phyloP scores from a whole-genome alignment of 1,140 invertebrate genomes.

The Drosophila tropicalis region DNA sequence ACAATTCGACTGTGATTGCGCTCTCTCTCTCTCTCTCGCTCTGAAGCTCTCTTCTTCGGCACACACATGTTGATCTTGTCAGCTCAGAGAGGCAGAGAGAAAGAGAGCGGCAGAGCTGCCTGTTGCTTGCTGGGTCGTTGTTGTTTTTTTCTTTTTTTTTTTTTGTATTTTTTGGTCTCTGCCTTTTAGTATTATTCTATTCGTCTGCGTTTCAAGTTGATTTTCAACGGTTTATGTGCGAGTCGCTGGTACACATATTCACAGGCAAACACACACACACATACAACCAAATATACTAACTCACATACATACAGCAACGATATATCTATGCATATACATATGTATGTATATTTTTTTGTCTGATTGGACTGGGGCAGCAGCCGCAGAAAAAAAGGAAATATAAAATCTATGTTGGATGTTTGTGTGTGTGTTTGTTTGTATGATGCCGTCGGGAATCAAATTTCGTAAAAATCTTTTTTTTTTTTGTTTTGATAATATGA shows the following conservation, averaged over 20 bases:
- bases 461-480: conserved; percentile 45
- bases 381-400: conserved; percentile 31
- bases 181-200: conserved; percentile 74
- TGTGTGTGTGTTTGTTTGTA: no score
- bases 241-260: conserved; percentile 22
- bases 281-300: conserved; percentile 32
- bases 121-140: conserved; percentile 26
- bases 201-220: conserved; percentile 70
- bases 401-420: conserved; percentile 27
- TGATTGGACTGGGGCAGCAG: conserved; percentile 72
- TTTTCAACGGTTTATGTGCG: conserved; percentile 51
- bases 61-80: conserved; percentile 49
- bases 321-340: conserved; percentile 55
- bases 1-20: conserved; percentile 48
- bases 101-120: conserved; percentile 15
- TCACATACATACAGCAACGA: conserved; percentile 41
- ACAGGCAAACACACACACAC: conserved; percentile 13
- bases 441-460: conserved; percentile 23
- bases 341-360: conserved; percentile 71
- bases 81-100: conserved; percentile 16
- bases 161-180: conserved; percentile 31
- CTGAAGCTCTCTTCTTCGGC: conserved; percentile 26
- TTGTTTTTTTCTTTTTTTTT: conserved; percentile 49
- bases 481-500: conserved; percentile 30
- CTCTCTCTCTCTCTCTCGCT: conserved; percentile 28